phyloP scores from a whole-genome alignment of 2,113 vertebrate genomes.

The Apteryx owenii region DNA sequence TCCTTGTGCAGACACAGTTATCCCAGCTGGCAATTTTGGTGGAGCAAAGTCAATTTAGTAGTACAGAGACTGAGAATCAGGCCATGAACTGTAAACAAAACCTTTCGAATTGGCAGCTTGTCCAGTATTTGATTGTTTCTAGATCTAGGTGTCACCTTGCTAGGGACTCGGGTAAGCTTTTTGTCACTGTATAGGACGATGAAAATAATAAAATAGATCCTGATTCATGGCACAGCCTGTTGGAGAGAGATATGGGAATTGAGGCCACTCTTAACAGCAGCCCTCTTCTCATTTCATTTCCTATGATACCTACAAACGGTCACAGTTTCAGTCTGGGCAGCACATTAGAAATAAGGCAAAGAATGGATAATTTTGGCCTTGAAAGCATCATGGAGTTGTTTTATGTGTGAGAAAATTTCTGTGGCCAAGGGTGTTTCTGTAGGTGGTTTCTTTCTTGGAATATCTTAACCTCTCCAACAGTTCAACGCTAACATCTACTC shows the following conservation, averaged over 20 bases:
- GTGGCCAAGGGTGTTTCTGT: not conserved
- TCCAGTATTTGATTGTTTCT: not conserved
- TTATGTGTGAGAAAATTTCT: not conserved
- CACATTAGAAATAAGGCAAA: not conserved
- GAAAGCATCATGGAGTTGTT: not conserved
- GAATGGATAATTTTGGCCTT: conserved; percentile 25
- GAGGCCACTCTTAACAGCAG: conserved; percentile 27
- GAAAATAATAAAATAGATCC: conserved; percentile 43
- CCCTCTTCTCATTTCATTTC: conserved; percentile 26
- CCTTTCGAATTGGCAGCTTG: not conserved
- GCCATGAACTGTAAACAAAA: not conserved
- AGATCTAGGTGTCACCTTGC: not conserved
- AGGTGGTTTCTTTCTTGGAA: not conserved
- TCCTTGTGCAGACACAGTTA: not conserved
- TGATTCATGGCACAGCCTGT: conserved; percentile 25
- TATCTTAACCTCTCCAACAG: not conserved
- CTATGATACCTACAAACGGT: not conserved
- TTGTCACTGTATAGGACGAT: not conserved
- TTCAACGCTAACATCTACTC: not conserved
- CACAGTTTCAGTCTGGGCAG: not conserved
- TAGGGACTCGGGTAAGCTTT: not conserved
- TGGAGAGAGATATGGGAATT: conserved; percentile 49
- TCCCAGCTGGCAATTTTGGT: not conserved
- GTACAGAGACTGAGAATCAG: not conserved
- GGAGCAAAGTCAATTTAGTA: not conserved